A percentile compares a stretch with the other conserved stretches of the same genome.
Conservation (phyloP, 1,140 invertebrate genomes). For the Phocides pigmalion region DNA sequence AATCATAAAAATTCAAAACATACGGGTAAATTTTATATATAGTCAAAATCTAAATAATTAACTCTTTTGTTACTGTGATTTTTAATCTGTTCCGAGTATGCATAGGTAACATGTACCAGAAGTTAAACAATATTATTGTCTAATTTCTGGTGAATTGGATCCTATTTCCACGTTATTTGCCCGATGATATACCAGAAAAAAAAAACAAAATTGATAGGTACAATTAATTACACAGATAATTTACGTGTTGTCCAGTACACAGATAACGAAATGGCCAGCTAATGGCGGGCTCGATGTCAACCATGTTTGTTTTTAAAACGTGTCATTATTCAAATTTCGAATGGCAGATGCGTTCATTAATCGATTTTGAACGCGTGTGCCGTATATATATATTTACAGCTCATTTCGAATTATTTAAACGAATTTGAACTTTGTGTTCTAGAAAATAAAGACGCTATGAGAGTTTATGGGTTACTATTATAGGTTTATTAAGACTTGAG, state of each 20-base stretch:
- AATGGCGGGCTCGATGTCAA: conserved; percentile 65
- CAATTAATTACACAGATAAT: conserved; percentile 64
- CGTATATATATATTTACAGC: conserved; percentile 27
- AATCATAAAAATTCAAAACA: too few relatives aligned
- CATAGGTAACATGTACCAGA: too few relatives aligned
- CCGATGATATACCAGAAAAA: too few relatives aligned
- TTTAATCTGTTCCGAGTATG: too few relatives aligned
- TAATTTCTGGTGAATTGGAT: too few relatives aligned
- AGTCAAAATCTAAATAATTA: too few relatives aligned
- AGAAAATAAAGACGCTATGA: not conserved
- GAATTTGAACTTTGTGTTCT: conserved; percentile 20
- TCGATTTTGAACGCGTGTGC: conserved; percentile 63
- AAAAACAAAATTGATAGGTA: conserved; percentile 16
- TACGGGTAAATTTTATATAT: too few relatives aligned
- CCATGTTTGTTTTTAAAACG: conserved; percentile 76
- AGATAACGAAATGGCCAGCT: conserved; percentile 61
- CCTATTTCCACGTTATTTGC: too few relatives aligned
- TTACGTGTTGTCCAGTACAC: conserved; percentile 60
- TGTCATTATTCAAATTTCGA: conserved; percentile 80
- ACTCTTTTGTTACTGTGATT: too few relatives aligned
- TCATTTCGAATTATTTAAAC: conserved; percentile 7
- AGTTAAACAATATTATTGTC: too few relatives aligned
- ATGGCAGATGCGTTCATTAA: conserved; percentile 78
- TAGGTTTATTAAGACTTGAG: conserved; percentile 31
- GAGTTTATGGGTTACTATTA: not conserved